Percentiles rank a stretch among this genome's conserved stretches.
Conservation (phyloP, 2,113 vertebrate genomes). For the Gymnobelideus leadbeateri region DNA sequence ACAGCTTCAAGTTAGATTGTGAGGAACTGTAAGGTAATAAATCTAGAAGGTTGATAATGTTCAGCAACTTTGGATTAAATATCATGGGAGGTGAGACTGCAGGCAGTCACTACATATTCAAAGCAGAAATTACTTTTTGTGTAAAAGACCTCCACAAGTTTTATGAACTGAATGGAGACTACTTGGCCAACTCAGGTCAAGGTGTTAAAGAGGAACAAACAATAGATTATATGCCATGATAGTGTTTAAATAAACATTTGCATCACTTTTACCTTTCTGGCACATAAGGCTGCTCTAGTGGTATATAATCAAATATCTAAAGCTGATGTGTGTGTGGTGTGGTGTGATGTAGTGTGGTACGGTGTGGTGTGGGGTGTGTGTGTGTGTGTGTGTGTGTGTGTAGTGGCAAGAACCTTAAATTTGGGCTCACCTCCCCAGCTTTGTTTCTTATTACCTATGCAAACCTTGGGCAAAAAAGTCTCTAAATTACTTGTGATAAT, state of each 20-base stretch:
- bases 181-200: slow-evolving; percentile 27
- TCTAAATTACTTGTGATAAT: neutral
- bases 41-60: neutral
- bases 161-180: neutral
- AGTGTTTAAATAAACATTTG: neutral
- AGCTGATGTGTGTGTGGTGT: neutral
- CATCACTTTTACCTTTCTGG: neutral
- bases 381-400: neutral
- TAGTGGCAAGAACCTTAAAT: neutral
- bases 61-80: fast-evolving
- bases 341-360: too few relatives aligned
- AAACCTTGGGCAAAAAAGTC: neutral
- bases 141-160: neutral
- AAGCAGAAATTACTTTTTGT: neutral
- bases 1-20: neutral
- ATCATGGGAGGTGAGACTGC: neutral
- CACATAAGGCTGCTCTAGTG: neutral
- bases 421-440: neutral
- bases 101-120: slow-evolving; percentile 5
- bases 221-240: neutral
- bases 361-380: too few relatives aligned
- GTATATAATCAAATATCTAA: neutral
- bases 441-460: neutral
- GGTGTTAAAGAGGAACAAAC: neutral
- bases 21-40: neutral